phyloP scores from a whole-genome alignment of 1,140 invertebrate species.

The Heterodera carotae region DNA sequence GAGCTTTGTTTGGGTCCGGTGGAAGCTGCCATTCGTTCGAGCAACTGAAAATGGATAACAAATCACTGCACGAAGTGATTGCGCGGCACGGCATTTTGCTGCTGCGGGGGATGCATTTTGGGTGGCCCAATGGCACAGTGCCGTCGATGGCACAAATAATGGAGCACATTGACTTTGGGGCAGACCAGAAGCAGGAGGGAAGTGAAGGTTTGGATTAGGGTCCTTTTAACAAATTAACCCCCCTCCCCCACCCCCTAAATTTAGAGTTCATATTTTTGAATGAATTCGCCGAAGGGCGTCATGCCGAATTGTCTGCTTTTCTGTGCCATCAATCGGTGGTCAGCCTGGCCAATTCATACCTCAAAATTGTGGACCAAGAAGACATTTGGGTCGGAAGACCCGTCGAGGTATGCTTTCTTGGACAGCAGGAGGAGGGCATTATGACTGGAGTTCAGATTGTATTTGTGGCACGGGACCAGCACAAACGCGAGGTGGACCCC shows the following conservation, averaged over 20 bases:
- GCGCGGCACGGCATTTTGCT: conserved; percentile 75
- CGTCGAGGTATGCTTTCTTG: neutral
- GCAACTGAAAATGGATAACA: conserved; percentile 18
- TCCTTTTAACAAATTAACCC: too few species aligned
- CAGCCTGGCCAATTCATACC: neutral
- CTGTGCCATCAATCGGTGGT: conserved; percentile 3
- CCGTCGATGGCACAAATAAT: conserved; percentile 70
- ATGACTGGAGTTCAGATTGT: neutral
- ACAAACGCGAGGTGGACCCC: neutral
- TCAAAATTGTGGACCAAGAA: neutral
- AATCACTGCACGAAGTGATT: conserved; percentile 46
- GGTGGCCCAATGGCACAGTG: conserved; percentile 51
- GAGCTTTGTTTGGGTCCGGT: conserved; percentile 44
- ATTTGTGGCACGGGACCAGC: conserved; percentile 5
- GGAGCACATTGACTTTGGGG: conserved; percentile 68
- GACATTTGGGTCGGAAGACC: neutral
- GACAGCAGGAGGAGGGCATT: neutral
- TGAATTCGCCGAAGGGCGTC: conserved; percentile 32
- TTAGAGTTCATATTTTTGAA: conserved; percentile 73
- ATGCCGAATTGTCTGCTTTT: conserved; percentile 4
- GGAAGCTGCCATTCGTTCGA: neutral
- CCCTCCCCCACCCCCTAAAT: too few species aligned
- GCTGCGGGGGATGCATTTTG: conserved; percentile 84
- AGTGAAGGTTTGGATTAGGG: too few species aligned
- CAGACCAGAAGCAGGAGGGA: neutral